phyloP scores from a whole-genome alignment of 2,113 vertebrate species.

The Marmota monax region DNA sequence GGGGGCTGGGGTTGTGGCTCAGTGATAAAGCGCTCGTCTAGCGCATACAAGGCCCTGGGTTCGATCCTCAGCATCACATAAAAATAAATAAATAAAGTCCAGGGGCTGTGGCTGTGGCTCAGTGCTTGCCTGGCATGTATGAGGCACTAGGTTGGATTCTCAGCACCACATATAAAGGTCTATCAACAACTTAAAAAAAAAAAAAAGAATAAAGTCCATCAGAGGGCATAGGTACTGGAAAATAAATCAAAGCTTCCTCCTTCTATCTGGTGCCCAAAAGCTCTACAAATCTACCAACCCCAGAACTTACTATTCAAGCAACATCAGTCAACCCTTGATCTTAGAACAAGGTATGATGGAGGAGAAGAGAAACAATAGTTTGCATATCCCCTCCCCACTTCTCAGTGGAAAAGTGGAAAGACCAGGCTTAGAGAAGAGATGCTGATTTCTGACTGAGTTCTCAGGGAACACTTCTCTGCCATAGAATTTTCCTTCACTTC shows the following conservation, averaged over 20 bases:
- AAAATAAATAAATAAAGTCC: neutral
- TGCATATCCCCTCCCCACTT: neutral
- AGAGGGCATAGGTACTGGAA: neutral
- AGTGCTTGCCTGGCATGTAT: no score
- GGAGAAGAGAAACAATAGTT: neutral
- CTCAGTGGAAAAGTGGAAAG: constrained; percentile 39
- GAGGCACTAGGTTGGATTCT: no score
- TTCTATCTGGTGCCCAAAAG: constrained; percentile 30
- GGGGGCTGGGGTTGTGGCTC: no score
- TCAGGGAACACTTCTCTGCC: neutral
- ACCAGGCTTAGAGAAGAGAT: neutral
- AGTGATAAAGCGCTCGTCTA: no score
- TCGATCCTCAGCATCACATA: no score
- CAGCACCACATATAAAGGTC: no score
- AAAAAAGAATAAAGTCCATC: neutral
- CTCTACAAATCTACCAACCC: neutral
- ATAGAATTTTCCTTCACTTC: neutral
- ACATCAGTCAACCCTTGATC: constrained; percentile 4
- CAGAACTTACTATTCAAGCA: constrained; percentile 31
- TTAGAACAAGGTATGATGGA: neutral
- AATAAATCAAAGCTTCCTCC: constrained; percentile 54
- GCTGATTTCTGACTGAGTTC: neutral
- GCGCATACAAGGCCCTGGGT: no score
- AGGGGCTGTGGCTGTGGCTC: neutral
- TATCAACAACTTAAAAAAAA: no score